Conservation (phyloP, 1,140 invertebrate species). For the Drosophila bifasciata region DNA sequence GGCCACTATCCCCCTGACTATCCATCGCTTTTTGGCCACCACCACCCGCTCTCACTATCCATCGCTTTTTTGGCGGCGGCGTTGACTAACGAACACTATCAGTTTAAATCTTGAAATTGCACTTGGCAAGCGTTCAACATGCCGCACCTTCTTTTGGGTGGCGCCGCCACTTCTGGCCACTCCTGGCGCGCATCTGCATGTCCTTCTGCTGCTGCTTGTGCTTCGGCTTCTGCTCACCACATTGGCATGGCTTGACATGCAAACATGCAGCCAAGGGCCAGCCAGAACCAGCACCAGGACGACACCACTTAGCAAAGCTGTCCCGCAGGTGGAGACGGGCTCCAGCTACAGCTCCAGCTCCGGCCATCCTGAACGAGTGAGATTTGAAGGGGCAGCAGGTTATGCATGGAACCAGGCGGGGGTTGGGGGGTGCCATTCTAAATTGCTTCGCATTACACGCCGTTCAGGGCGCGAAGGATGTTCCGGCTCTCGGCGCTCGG, state of each 20-base stretch:
- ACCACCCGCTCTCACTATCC: not conserved
- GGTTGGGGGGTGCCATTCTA: constrained; percentile 24
- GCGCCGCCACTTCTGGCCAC: not conserved
- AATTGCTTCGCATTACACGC: constrained; percentile 74
- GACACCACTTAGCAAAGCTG: constrained; percentile 58
- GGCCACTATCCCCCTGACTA: too few species aligned
- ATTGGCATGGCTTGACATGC: constrained; percentile 51
- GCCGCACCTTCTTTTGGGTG: constrained; percentile 21
- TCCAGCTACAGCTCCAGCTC: not conserved
- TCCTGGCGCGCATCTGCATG: too few species aligned
- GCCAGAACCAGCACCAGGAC: constrained; percentile 11
- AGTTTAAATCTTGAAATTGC: constrained; percentile 70
- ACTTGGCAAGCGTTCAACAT: constrained; percentile 70
- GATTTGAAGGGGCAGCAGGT: too few species aligned
- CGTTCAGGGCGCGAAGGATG: constrained; percentile 57
- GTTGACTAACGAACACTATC: constrained; percentile 70
- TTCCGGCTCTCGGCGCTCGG: constrained; percentile 2
- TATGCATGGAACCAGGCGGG: not conserved
- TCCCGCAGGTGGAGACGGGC: constrained; percentile 16
- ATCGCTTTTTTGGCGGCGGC: constrained; percentile 18
- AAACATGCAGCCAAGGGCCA: constrained; percentile 45
- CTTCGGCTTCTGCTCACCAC: constrained; percentile 5
- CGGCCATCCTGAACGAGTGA: not conserved
- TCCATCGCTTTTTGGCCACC: too few species aligned
- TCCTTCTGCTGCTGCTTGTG: not conserved